Base-by-base conservation (phyloP, 2,888 invertebrate species). In the Diaprepes abbreviatus region DNA sequence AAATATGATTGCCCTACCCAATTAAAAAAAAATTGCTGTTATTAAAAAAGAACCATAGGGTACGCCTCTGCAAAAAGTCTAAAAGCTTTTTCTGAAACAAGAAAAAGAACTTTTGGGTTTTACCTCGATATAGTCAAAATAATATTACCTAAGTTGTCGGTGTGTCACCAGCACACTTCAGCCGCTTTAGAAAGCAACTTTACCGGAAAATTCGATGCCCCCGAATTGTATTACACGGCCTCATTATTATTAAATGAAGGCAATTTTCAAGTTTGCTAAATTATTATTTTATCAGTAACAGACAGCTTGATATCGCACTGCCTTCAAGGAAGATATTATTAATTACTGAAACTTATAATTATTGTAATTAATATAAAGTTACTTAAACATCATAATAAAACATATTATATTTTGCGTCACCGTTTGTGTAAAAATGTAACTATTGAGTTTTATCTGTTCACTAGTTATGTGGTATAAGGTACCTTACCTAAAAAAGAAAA, bases 121-220 rank as follows among this genome's bases (percentile, higher is more conserved):
- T 14, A 28, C 28, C 48, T 28, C 48, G 7, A 7, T 14, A 28
- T 48, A 48, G 48, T 48, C 24, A 48, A 48, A 48, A 48, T 48
- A 48, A 48, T 48, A 28, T 48, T 4, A 12, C 24, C n/a, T 24
- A 45, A 21, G n/a, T 45, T 45, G 45, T 5, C 45, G 35, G 33
- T 17, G 58, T 58, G 58, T 66, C 66, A 66, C 33, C 48, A 16
- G 3, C 66, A 66, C 58, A 58, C 38, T 36, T 17, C 19, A 19
- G 50, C 16, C 16, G 24, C 57, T 65, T 65, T 65, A 57, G 31
- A 65, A 65, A 45, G 10, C 58, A 57, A 65, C 57, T 48, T 48
- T 45, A 14, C 24, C 58, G 65, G 65, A 65, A 65, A 65, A 65
- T 65, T 35, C 35, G 36, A 24, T 48, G 40, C 40, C 17, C 28